phyloP scores from a whole-genome alignment of 2,113 vertebrate species.

The Anoplopoma fimbria region DNA sequence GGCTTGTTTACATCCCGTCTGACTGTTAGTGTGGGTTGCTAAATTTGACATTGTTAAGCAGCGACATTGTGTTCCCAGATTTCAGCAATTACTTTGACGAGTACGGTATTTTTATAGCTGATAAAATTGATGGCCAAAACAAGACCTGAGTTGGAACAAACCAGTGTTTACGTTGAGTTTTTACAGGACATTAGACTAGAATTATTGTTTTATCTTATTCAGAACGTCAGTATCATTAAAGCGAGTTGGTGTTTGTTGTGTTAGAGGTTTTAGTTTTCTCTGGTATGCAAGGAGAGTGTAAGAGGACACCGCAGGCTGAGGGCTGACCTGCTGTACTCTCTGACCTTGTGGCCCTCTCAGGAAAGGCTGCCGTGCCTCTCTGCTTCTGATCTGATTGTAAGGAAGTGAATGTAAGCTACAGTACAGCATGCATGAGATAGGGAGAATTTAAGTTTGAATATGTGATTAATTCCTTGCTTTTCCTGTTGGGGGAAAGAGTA shows the following conservation, averaged over 20 bases:
- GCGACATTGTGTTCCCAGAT: background rate
- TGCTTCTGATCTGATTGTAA: background rate
- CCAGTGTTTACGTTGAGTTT: background rate
- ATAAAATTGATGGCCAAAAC: background rate
- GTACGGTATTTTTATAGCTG: background rate
- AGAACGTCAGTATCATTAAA: background rate
- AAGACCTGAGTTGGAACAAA: background rate
- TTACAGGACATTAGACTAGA: background rate
- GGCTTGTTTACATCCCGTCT: background rate
- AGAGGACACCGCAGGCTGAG: constrained; percentile 31
- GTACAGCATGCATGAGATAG: background rate
- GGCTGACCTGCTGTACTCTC: constrained; percentile 21
- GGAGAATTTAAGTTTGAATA: background rate
- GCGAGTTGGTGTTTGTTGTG: constrained; percentile 24
- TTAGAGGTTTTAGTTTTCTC: constrained; percentile 41
- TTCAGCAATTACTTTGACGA: background rate
- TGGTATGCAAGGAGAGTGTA: constrained; percentile 63
- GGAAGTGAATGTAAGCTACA: background rate
- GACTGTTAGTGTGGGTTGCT: background rate
- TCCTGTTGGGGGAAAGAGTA: background rate
- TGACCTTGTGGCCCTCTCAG: constrained; percentile 19
- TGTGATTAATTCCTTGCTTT: background rate
- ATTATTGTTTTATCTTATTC: background rate
- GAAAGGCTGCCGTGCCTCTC: background rate
- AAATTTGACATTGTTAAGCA: background rate